Base-by-base conservation (phyloP, 2,113 vertebrate species). In the Tylochromis polylepis region DNA sequence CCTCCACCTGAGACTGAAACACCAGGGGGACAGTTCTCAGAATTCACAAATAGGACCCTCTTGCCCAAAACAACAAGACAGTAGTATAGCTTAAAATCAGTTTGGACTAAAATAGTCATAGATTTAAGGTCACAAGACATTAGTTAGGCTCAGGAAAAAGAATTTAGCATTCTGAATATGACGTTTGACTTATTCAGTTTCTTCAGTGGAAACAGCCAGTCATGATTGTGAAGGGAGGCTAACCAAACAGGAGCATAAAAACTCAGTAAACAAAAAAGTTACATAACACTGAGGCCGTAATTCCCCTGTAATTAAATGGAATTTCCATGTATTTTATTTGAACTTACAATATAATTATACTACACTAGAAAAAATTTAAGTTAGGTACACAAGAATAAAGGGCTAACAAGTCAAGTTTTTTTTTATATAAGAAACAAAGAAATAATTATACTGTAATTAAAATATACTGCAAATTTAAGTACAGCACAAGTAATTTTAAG, bases 1-100 rank as follows among this genome's bases (percentile, higher is more conserved):
- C 98, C 91, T 99, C 98, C 96, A 99, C 98, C 83, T 98, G 97
- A 92, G 97, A 98, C 95, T 98, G 96, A 94, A 56, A 79, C 65
- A 75, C 22, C 36, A 85, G 20, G 5, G 34, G 46, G 18, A 83
- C 51, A 84, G 9, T 10, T 8, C 22, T 79, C 15, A 55, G 24
- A 27, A 75, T 60, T 31, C 53, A 20, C 38, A 72, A 43, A 46
- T 1, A 72, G 38, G n/a, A 70, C 22, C 22, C 41, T 49, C 15
- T 46, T 72, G 22, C 5, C 22, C 41, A 72, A 49, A 72, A 46
- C 15, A 51, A 6, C 16, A 77, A 51, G 27, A 31, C 24, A 77
- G 46, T 14, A 20, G 24, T 24, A 65, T 49, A 49, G 46, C 46
- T 16, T 49, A 15, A 49, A 49, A 14, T 49, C 46, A 53, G 51